Conservation (phyloP, 2,797 vertebrate genomes). For the Aplochiton taeniatus region DNA sequence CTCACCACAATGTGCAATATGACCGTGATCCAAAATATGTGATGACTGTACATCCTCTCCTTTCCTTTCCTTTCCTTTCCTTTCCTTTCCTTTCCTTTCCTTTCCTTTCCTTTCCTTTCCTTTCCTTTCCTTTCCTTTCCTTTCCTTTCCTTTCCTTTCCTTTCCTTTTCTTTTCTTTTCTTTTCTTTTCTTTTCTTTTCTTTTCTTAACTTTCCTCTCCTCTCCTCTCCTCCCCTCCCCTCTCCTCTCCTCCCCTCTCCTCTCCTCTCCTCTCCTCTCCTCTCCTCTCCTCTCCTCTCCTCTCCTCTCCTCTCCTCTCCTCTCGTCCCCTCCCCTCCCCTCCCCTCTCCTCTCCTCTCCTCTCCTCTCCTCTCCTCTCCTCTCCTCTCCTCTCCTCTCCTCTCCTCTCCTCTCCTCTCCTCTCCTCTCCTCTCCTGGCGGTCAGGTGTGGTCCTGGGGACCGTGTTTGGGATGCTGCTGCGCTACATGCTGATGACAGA, state of each 20-base stretch:
- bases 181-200: background rate
- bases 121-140: background rate
- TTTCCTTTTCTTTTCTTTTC: background rate
- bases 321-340: background rate
- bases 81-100: background rate
- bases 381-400: background rate
- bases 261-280: background rate
- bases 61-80: background rate
- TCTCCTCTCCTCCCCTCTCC: background rate
- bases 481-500: constrained; percentile 73
- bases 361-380: background rate
- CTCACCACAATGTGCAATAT: no score
- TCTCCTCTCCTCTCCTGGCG: no score
- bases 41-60: no score
- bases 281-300: background rate
- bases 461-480: constrained; percentile 73
- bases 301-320: background rate
- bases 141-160: background rate
- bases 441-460: constrained; percentile 78
- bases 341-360: background rate
- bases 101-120: background rate
- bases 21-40: no score
- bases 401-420: background rate
- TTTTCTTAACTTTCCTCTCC: background rate
- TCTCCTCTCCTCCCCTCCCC: background rate